These are phyloP conservation scores for Bambusicola thoracicus DNA, from an alignment of 2,113 vertebrate species.

Conservation along the genomic window DNA sequence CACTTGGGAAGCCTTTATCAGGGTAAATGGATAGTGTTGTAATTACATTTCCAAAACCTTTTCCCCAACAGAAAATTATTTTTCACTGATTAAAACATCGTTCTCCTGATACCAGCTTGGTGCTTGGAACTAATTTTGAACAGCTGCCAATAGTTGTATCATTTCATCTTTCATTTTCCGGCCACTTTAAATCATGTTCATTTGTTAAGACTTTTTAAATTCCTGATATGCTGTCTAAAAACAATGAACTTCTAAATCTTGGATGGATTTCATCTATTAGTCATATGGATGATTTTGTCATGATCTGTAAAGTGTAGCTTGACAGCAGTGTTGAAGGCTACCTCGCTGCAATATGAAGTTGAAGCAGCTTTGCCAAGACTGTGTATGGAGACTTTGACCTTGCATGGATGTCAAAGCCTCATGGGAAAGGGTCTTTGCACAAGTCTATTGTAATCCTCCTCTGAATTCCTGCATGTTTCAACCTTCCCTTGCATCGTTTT, in stretches of 20 bases:
- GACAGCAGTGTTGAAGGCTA: background rate
- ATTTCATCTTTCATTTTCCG: constrained; percentile 41
- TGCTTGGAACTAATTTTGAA: constrained; percentile 51
- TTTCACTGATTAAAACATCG: constrained; percentile 41
- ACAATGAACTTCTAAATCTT: background rate
- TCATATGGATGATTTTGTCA: background rate
- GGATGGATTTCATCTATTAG: background rate
- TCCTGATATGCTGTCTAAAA: background rate
- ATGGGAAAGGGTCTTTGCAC: background rate
- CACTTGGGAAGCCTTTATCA: constrained; percentile 18
- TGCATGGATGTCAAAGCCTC: background rate
- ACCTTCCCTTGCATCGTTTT: background rate
- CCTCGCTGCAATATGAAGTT: background rate
- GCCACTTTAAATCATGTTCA: background rate
- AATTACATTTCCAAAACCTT: constrained; percentile 58
- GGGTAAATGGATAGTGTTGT: constrained; percentile 12
- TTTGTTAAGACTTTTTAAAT: background rate
- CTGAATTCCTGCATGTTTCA: background rate
- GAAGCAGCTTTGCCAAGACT: background rate
- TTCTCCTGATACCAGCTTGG: constrained; percentile 1
- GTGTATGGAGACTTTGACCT: background rate
- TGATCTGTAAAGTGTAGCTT: background rate
- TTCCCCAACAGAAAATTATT: constrained; percentile 38
- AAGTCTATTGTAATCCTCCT: background rate
- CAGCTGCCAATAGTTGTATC: constrained; percentile 12